Conservation (phyloP, 1,140 invertebrate species). For the Drosophila paulistorum region DNA sequence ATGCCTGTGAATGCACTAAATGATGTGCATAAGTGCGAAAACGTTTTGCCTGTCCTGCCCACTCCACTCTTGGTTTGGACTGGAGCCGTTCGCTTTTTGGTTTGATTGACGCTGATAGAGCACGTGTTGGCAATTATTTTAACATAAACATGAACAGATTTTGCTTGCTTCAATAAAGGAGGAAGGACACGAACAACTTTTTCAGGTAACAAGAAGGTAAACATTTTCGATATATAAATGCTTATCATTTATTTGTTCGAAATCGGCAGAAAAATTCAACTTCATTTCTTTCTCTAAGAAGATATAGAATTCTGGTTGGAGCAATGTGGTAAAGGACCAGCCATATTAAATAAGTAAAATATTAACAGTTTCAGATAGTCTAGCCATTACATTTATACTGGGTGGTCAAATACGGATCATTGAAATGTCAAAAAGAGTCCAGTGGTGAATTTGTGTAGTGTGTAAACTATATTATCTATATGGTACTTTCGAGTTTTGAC, state of each 20-base stretch:
- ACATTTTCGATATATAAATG: background rate
- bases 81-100: slow-evolving; percentile 45
- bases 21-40: slow-evolving; percentile 76
- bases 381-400: too few relatives aligned
- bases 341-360: too few relatives aligned
- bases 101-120: slow-evolving; percentile 79
- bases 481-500: too few relatives aligned
- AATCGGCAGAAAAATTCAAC: background rate
- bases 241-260: background rate
- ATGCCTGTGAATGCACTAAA: slow-evolving; percentile 64
- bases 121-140: slow-evolving; percentile 80
- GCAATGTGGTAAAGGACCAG: too few relatives aligned
- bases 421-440: too few relatives aligned
- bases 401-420: too few relatives aligned
- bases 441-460: too few relatives aligned
- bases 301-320: too few relatives aligned
- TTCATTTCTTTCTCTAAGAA: too few relatives aligned
- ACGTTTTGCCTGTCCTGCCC: slow-evolving; percentile 37
- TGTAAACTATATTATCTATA: too few relatives aligned
- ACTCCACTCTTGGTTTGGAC: background rate
- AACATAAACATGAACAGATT: slow-evolving; percentile 72
- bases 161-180: slow-evolving; percentile 10
- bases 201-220: slow-evolving; percentile 1
- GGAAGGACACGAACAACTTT: background rate
- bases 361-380: too few relatives aligned